Evolutionary conservation across 2,797 vertebrate genomes (phyloP).

Genomic region (Notamacropus eugenii): DNA sequence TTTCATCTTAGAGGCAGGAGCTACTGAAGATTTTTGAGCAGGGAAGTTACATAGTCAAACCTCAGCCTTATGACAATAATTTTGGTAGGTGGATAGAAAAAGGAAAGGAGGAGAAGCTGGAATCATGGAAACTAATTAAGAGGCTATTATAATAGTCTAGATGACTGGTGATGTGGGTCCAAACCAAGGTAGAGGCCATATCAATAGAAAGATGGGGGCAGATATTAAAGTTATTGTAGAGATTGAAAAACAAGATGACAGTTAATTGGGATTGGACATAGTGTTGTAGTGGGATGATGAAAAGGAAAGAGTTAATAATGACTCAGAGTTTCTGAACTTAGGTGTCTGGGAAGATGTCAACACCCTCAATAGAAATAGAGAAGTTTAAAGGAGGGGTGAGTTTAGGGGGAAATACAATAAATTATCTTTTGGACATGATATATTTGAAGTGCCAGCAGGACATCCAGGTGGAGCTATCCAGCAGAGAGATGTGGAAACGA

Average conservation of each 20-base stretch:
- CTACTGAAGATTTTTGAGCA: not conserved
- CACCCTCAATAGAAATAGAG: not conserved
- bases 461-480: not conserved
- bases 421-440: not conserved
- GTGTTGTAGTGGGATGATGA: not conserved
- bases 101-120: not conserved
- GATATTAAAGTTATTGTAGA: not conserved
- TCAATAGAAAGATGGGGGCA: not conserved
- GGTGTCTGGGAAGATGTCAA: not conserved
- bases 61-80: not conserved
- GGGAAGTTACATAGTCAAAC: not conserved
- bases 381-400: not conserved
- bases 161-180: not conserved
- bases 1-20: not conserved
- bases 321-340: not conserved
- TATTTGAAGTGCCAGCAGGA: not conserved
- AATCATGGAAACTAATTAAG: not conserved
- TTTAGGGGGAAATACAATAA: not conserved
- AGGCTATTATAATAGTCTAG: not conserved
- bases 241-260: not conserved
- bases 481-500: not conserved
- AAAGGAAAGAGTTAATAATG: not conserved
- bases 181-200: not conserved
- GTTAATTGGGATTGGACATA: not conserved
- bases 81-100: not conserved